phyloP scores from a whole-genome alignment of 2,797 vertebrate species.

The Tokudaia muenninki region DNA sequence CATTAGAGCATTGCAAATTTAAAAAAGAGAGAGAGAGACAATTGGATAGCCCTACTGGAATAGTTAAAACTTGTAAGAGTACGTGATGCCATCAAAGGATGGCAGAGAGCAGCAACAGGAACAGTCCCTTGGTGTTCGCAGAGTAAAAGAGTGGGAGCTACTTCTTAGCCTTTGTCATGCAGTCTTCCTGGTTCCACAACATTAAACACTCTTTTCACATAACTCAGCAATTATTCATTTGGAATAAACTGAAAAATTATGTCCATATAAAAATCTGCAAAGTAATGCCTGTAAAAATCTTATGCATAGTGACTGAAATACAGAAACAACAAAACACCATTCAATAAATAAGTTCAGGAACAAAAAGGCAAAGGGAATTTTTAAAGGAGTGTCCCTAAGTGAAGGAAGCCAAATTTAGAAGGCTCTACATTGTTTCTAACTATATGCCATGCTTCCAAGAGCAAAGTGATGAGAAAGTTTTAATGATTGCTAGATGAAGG shows the following conservation, averaged over 20 bases:
- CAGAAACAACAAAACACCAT: not conserved
- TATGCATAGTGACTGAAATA: not conserved
- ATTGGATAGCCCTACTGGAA: not conserved
- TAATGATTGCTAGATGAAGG: not conserved
- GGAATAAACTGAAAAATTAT: not conserved
- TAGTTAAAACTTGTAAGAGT: not conserved
- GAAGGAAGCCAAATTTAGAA: slow-evolving; percentile 11
- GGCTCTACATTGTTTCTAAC: not conserved
- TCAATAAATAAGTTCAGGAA: not conserved
- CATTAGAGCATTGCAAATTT: not conserved
- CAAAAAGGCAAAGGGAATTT: not conserved
- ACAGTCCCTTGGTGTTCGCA: not conserved
- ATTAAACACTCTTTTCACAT: not conserved
- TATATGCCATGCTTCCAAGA: not conserved
- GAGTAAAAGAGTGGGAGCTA: not conserved
- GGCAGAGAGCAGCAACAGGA: not conserved
- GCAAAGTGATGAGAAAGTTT: not conserved
- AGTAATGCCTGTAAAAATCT: not conserved
- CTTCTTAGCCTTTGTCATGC: not conserved
- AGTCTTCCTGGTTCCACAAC: not conserved
- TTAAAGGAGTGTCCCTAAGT: not conserved
- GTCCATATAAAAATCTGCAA: not conserved
- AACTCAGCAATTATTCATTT: not conserved
- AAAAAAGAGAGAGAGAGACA: not conserved
- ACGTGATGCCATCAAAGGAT: not conserved